These are phyloP conservation scores for Clytia hemisphaerica DNA, from an alignment of 30 jellyfish, hydroid and myxozoan species.

Conservation along the genomic window DNA sequence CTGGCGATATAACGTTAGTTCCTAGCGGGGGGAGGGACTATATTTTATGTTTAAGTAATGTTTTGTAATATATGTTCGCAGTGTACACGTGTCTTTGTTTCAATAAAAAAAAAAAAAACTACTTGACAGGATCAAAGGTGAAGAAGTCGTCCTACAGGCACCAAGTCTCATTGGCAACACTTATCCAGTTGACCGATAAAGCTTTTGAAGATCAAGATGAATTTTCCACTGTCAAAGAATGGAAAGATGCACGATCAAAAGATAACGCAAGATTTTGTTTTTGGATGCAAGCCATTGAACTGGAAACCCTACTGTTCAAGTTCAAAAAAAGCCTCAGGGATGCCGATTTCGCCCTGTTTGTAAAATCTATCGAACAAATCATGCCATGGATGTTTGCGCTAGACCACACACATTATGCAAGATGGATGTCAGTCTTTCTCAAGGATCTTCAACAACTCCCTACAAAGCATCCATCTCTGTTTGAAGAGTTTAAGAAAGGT, in stretches of 20 bases:
- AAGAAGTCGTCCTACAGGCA: neutral
- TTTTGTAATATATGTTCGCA: no score
- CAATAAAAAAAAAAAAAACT: no score
- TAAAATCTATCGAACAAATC: neutral
- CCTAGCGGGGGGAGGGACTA: no score
- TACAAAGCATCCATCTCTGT: neutral
- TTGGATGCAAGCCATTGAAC: constrained; percentile 14
- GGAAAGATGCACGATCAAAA: neutral
- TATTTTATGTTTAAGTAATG: no score
- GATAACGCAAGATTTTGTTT: neutral
- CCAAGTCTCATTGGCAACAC: constrained; percentile 13
- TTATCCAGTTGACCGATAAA: neutral
- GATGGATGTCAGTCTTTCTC: constrained; percentile 16
- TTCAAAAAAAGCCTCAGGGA: constrained; percentile 11
- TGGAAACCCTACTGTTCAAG: neutral
- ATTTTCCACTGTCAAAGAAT: constrained; percentile 4
- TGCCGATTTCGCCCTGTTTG: constrained; percentile 3
- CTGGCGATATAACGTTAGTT: no score
- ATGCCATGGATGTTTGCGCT: constrained; percentile 27
- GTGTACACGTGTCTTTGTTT: no score
- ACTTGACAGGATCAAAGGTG: neutral
- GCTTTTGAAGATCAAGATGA: constrained; percentile 12
- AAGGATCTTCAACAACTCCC: neutral
- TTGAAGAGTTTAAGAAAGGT: constrained; percentile 16
- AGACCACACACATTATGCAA: constrained; percentile 26